Base-by-base conservation (phyloP, 1,140 invertebrate genomes). In the Protaetia brevitarsis region DNA sequence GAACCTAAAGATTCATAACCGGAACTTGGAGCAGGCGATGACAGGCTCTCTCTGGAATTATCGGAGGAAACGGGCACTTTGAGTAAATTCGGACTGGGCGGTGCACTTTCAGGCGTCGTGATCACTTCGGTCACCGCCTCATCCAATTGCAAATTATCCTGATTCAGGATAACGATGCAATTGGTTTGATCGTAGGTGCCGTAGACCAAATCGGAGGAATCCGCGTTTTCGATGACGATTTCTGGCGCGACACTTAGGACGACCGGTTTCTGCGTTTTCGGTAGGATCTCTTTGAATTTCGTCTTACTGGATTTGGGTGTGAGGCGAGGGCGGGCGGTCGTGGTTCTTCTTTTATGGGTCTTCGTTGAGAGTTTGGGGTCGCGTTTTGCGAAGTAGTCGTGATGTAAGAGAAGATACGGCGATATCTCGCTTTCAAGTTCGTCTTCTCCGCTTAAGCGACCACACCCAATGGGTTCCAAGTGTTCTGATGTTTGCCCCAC, bases 401-500 rank as follows among this genome's bases (percentile, higher is more conserved):
- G 75, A 68, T 76, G 76, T 59, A 76, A 68, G 34, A 77, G 70
- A 7, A 77, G 65, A 66, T 73, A 78, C 59, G 74, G 67, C 7
- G 74, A 75, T 28, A 77, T 73, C 51, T 76, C 75, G 5, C 60
- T 61, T 65, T 73, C 69, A 19, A 69, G 31, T 19, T 63, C 67
- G 29, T 68, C 30, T 36, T 67, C 59, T 23, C 69, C n/a, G 4
- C 58, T 51, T 72, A 73, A 26, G 66, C 62, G 29, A 72, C 68
- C 79, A 85, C 82, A 72, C 88, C 85, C 67, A 89, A 79, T 67
- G 89, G 89, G 75, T 91, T 91, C 90, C 90, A 92, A 72, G 80
- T 86, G 79, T 86, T 89, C 79, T 91, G 89, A 74, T 89, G 88
- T 57, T 85, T 85, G 23, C 89, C 89, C 90, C 90, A 92, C 90